Base-by-base conservation (phyloP, 2,113 vertebrate species). In the Myocastor coypus region DNA sequence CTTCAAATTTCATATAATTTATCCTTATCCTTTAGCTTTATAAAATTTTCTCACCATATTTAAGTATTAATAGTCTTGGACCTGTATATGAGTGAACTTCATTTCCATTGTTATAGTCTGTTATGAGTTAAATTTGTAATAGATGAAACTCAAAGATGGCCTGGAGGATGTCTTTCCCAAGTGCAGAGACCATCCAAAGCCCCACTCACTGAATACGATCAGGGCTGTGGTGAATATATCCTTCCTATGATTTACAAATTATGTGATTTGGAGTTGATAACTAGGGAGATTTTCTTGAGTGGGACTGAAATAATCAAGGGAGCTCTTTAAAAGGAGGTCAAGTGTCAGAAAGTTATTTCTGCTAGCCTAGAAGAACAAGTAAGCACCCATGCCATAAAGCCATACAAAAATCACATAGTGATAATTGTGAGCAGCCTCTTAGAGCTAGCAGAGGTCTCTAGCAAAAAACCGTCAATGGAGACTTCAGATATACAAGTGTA, bases 191-290 rank as follows among this genome's bases (percentile, higher is more conserved):
- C 69, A 73, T 40, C 37, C 11, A 20, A 11, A 24, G 20, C 10
- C 37, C 20, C 57, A 84, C 13, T 42, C 71, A 11, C 55, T 89
- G 68, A 96, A 68, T 89, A 64, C 52, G 14, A 75, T 87, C 34
- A 94, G 64, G 85, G 7, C 26, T 91, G 59, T 82, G 40, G 26
- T 37, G 91, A 69, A 63, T 26, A 71, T 64, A 88, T 64, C 57
- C 57, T n/a, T 84, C 8, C 28, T 89, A 4, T 59, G 64, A 66
- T 50, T 81, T 68, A 68, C 46, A 75, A 68, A 75, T 75, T 34
- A 71, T 26, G 40, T 89, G 81, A 73, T 20, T 52, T 77, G 46
- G 37, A 94, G 73, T 86, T 28, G 34, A 92, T 64, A 96, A 46
- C 5, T 28, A 46, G 37, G 8, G 22, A 80, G 22, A 66, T 80